phyloP scores from a whole-genome alignment of 2,113 vertebrate genomes.

The Nyctereutes procyonoides region DNA sequence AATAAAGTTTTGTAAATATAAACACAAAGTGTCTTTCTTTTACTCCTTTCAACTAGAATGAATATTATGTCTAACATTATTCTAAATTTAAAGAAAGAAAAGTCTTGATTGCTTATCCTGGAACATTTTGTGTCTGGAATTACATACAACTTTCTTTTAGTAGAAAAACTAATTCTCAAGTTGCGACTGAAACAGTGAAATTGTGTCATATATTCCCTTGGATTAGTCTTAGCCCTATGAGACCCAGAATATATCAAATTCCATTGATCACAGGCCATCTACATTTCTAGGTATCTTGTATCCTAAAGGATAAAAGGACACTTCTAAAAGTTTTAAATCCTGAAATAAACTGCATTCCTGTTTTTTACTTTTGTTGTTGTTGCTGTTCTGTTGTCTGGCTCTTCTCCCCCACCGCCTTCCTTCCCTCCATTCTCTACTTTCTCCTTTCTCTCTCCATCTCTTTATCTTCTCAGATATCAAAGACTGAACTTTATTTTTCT shows the following conservation, averaged over 20 bases:
- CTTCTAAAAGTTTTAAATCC: not conserved
- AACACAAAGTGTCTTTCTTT: not conserved
- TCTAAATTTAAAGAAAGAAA: not conserved
- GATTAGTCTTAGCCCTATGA: not conserved
- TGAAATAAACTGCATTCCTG: not conserved
- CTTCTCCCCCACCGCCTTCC: fast-evolving
- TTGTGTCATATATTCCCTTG: not conserved
- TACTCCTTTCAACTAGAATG: not conserved
- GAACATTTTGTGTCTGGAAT: not conserved
- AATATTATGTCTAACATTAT: not conserved
- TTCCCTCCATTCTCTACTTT: fast-evolving
- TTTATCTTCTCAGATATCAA: not conserved
- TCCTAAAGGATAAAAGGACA: not conserved
- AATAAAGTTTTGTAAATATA: not conserved
- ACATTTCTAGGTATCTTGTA: not conserved
- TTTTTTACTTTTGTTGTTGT: not conserved
- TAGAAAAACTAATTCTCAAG: not conserved
- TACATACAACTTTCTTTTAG: not conserved
- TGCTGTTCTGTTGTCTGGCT: not conserved
- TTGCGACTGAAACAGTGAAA: not conserved
- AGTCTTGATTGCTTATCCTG: not conserved
- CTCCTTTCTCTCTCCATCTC: not conserved
- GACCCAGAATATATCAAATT: not conserved
- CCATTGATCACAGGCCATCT: not conserved
- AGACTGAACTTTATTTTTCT: not conserved